Percentiles rank a stretch among this genome's conserved stretches.
phyloP scores from a whole-genome alignment of 2,888 invertebrate species.

The Falcaria lacertinaria region DNA sequence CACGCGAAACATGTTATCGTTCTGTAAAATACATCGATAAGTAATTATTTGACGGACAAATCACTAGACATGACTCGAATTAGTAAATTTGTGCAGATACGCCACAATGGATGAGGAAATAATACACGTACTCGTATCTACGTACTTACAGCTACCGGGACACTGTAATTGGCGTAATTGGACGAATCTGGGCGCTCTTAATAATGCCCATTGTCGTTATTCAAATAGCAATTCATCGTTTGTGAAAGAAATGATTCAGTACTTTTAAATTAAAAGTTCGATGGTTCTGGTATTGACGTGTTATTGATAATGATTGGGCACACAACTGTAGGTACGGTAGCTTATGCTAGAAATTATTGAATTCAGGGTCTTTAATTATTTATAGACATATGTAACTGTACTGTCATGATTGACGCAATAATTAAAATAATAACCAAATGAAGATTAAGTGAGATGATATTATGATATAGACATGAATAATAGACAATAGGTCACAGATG shows the following conservation, averaged over 20 bases:
- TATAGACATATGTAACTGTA: too few relatives aligned
- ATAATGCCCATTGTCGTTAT: slow-evolving; percentile 75
- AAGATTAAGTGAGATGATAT: too few relatives aligned
- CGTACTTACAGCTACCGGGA: slow-evolving; percentile 61
- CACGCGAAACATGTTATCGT: too few relatives aligned
- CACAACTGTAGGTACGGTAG: not conserved
- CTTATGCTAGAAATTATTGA: too few relatives aligned
- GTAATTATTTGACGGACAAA: slow-evolving; percentile 17
- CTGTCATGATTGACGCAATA: too few relatives aligned
- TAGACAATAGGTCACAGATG: too few relatives aligned
- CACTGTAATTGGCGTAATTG: slow-evolving; percentile 79
- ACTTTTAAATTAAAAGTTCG: slow-evolving; percentile 61
- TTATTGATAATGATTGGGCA: not conserved
- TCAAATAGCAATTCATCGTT: slow-evolving; percentile 74
- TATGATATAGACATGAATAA: too few relatives aligned
- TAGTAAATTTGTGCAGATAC: slow-evolving; percentile 77
- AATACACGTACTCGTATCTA: slow-evolving; percentile 52
- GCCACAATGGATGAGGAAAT: slow-evolving; percentile 76
- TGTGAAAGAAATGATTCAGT: slow-evolving; percentile 73
- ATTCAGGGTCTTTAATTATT: too few relatives aligned
- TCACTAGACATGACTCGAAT: slow-evolving; percentile 51
- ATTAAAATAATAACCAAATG: too few relatives aligned
- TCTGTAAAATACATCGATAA: slow-evolving; percentile 42
- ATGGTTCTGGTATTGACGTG: slow-evolving; percentile 13
- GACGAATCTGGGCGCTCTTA: slow-evolving; percentile 76